Percentiles rank a stretch among this genome's conserved stretches.
These are phyloP conservation scores for Spodoptera frugiperda DNA, from an alignment of 1,140 invertebrate species.

Conservation along the genomic window DNA sequence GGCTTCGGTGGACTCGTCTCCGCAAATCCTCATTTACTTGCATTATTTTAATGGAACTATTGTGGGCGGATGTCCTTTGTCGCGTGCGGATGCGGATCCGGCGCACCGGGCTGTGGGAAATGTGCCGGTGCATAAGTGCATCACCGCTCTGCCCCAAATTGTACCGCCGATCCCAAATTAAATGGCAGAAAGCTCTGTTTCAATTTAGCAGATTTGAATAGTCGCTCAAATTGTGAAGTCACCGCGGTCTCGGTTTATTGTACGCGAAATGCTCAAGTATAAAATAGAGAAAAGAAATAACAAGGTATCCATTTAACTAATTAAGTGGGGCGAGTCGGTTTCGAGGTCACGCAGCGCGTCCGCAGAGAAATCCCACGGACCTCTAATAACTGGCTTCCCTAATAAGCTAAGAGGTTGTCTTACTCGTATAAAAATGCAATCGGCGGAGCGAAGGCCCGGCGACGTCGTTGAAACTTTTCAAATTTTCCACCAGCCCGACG, in stretches of 20 bases:
- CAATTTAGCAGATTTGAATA: conserved; percentile 73
- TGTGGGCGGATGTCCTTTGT: conserved; percentile 85
- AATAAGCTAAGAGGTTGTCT: conserved; percentile 84
- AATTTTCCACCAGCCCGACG: conserved; percentile 77
- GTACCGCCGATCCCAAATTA: conserved; percentile 73
- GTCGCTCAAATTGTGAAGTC: conserved; percentile 58
- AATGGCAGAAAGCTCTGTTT: conserved; percentile 73
- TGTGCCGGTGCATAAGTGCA: conserved; percentile 82
- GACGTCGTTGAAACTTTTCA: conserved; percentile 83
- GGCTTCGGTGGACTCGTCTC: conserved; percentile 79
- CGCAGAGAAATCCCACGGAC: conserved; percentile 72
- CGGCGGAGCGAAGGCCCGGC: conserved; percentile 68
- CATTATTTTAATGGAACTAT: conserved; percentile 86
- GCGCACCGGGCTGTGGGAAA: conserved; percentile 76
- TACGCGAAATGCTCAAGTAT: conserved; percentile 49
- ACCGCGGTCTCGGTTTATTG: conserved; percentile 65
- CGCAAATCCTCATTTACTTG: conserved; percentile 86
- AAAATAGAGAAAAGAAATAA: conserved; percentile 65
- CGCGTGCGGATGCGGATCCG: conserved; percentile 74
- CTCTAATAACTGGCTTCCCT: conserved; percentile 78
- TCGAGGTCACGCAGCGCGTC: conserved; percentile 61
- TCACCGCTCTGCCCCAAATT: conserved; percentile 75
- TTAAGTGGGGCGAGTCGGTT: conserved; percentile 76
- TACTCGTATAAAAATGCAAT: conserved; percentile 83
- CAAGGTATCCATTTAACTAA: conserved; percentile 80